Base-by-base conservation (phyloP, 53 echinoderm and acorn worm species). In the Luidia sarsii region DNA sequence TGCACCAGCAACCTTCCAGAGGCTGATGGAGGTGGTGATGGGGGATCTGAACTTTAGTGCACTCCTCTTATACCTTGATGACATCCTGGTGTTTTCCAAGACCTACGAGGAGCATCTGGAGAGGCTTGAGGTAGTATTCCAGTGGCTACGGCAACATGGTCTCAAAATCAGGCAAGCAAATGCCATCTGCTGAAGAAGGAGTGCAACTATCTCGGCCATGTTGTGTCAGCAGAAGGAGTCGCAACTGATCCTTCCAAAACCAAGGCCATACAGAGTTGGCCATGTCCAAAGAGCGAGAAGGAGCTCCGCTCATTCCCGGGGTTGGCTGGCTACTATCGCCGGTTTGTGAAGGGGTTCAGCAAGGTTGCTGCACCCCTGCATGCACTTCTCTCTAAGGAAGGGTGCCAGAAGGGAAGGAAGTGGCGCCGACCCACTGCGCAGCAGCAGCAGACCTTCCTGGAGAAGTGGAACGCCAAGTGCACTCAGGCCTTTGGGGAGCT, bases 131-230 rank as follows among this genome's bases (percentile, higher is more conserved):
- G 16, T 61, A 24, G 79, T 79, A 6, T 16, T 79, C 4, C 7
- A 37, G 3, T 27, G 79, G 2, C 48, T 79, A 23, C 27, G 45
- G 20, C 36, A 27, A 25, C 45, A 57, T 30, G 59, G 59, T 30
- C 79, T 79, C 9, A 79, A 79, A 48, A 31, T 79, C 0, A 79
- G 19, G 6, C 49, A 2, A 49, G 49, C 49, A 53, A 53, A 8
- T 53, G 54, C 54, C 54, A 21, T 18, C 60, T 90, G 4, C 75
- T 90, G 36, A 29, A 67, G 57, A 43, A 38, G 36, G 34, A 67
- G 13, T 54, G 87, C 57, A 67, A 60, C 3, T 90, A 75, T 21
- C 75, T 90, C 0, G 85, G 80, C 0, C 83, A 80, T 38, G 22
- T 80, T 1, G 63, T 80, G 4, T 80, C 80, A 64, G 64, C 41